These are phyloP conservation scores for Operophtera brumata DNA, from an alignment of 2,888 invertebrate genomes.

Conservation along the genomic window DNA sequence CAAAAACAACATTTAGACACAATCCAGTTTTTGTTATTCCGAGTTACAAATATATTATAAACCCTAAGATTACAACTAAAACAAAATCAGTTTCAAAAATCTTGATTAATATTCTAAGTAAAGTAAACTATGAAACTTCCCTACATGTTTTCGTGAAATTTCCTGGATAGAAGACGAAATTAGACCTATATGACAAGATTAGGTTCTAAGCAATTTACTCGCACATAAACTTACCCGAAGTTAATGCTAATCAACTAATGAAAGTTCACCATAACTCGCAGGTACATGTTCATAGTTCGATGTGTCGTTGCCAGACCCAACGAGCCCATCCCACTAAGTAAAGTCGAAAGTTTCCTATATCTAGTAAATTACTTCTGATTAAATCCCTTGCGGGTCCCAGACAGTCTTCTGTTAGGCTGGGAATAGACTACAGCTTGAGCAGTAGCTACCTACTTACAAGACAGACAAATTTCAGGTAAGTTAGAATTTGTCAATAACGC, in stretches of 20 bases:
- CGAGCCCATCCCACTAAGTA: conserved; percentile 23
- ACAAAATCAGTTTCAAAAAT: no score
- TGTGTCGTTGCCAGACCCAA: conserved; percentile 14
- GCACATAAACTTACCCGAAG: conserved; percentile 6
- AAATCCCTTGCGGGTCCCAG: conserved; percentile 25
- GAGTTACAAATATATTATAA: no score
- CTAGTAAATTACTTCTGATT: conserved; percentile 35
- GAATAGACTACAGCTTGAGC: neutral
- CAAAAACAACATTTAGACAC: no score
- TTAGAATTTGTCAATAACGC: no score
- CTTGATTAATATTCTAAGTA: neutral
- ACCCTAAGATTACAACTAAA: no score
- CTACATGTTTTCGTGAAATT: neutral
- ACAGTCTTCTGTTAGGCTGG: conserved; percentile 2
- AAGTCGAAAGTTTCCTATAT: conserved; percentile 32
- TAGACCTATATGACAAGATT: neutral
- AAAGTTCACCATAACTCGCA: conserved; percentile 14
- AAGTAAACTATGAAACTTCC: neutral
- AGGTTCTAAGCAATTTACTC: neutral
- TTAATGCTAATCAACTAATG: conserved; percentile 23
- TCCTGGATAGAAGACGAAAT: neutral
- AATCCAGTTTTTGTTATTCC: no score
- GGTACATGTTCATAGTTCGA: conserved; percentile 1
- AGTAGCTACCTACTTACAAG: neutral
- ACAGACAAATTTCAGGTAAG: no score